phyloP scores from a whole-genome alignment of 2,113 vertebrate species.

The Toxotes jaculatrix region DNA sequence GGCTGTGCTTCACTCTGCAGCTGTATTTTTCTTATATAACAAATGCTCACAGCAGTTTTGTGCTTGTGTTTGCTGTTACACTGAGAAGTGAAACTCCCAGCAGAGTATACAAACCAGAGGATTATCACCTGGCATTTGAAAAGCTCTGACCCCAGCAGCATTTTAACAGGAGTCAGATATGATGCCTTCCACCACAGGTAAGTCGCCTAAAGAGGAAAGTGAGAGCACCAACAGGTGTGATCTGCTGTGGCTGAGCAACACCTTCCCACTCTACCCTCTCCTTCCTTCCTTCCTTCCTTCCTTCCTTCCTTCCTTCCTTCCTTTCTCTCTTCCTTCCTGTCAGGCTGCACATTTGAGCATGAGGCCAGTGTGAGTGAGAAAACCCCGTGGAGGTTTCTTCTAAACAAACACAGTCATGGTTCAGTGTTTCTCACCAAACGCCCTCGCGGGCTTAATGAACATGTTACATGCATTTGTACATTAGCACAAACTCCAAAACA shows the following conservation, averaged over 20 bases:
- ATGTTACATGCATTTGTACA: neutral
- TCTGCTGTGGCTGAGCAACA: slow-evolving; percentile 17
- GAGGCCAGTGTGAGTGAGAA: neutral
- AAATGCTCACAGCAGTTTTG: rapidly evolving
- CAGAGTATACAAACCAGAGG: neutral
- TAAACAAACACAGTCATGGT: slow-evolving; percentile 15
- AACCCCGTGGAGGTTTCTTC: slow-evolving; percentile 1
- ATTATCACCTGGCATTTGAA: neutral
- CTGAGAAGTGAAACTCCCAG: neutral
- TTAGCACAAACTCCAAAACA: too few species aligned
- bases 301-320: too few species aligned
- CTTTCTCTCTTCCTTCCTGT: too few species aligned
- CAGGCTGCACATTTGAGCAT: too few species aligned
- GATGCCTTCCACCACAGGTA: slow-evolving; percentile 25
- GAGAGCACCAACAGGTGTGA: slow-evolving; percentile 27
- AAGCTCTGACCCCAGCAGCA: slow-evolving; percentile 33
- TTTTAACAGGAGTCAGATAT: slow-evolving; percentile 53
- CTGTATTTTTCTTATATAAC: neutral
- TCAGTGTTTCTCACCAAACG: neutral
- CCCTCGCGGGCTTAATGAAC: neutral
- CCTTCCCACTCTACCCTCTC: neutral
- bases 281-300: neutral
- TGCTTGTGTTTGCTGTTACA: neutral
- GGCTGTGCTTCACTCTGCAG: slow-evolving; percentile 2
- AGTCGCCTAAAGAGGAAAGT: neutral